Evolutionary conservation across 1,140 invertebrate genomes (phyloP).

Genomic region (Aphaenogaster floridana): DNA sequence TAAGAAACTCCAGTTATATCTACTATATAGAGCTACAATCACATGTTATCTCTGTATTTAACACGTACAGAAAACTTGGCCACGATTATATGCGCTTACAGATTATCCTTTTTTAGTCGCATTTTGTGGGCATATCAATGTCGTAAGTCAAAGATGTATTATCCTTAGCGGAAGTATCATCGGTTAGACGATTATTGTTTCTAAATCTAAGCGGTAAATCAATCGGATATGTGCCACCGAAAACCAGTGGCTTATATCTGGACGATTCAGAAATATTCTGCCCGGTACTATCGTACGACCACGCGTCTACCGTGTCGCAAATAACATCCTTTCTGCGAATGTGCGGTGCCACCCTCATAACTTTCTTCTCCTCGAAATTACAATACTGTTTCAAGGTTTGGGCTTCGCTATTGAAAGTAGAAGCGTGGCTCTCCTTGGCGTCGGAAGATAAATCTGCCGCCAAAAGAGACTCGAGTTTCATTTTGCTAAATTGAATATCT

Average conservation of each 20-base stretch:
- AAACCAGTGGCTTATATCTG: conserved; percentile 90
- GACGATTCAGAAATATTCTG: conserved; percentile 49
- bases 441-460: conserved; percentile 69
- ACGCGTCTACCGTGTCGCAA: conserved; percentile 89
- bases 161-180: conserved; percentile 43
- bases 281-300: conserved; percentile 78
- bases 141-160: conserved; percentile 87
- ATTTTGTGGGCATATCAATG: conserved; percentile 88
- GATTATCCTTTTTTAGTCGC: conserved; percentile 64
- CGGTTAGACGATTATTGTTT: conserved; percentile 55
- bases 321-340: conserved; percentile 87
- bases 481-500: conserved; percentile 84
- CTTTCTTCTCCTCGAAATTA: conserved; percentile 84
- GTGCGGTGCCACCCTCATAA: conserved; percentile 84
- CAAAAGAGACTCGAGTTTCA: conserved; percentile 75
- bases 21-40: background rate
- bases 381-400: conserved; percentile 83
- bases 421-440: conserved; percentile 12
- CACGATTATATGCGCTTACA: conserved; percentile 22
- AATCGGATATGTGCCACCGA: conserved; percentile 94
- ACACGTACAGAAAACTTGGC: background rate
- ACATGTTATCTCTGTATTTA: conserved; percentile 10
- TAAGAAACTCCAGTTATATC: background rate
- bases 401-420: conserved; percentile 34
- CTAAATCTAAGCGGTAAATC: conserved; percentile 88